Percentiles rank a stretch among this genome's conserved stretches.
Evolutionary conservation across 2,797 vertebrate genomes (phyloP).

Genomic region (Periparus ater): DNA sequence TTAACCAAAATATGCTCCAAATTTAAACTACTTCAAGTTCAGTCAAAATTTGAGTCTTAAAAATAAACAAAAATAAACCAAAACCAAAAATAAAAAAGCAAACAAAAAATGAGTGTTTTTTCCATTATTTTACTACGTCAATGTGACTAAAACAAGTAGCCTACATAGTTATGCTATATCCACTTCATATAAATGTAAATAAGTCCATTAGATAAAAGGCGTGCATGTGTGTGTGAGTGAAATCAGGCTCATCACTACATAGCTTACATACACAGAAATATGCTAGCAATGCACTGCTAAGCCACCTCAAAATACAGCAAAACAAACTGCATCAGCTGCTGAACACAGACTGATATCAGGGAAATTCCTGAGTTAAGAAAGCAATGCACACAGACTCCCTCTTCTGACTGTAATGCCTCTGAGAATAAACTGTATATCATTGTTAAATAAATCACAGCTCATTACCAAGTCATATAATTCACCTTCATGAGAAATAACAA

Average conservation of each 20-base stretch:
- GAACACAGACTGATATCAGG: background rate
- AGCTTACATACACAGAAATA: background rate
- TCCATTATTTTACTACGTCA: background rate
- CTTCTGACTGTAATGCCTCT: background rate
- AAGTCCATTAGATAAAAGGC: background rate
- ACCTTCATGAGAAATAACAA: background rate
- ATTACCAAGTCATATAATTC: background rate
- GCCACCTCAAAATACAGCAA: background rate
- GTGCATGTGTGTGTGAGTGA: background rate
- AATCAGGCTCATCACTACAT: background rate
- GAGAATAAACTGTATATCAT: background rate
- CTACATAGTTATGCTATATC: background rate
- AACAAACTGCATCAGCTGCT: background rate
- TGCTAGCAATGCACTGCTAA: background rate
- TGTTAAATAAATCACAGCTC: background rate
- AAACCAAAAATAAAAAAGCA: background rate
- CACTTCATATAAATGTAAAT: background rate
- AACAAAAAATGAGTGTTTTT: background rate
- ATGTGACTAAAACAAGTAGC: background rate
- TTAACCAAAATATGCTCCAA: background rate
- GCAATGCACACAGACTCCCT: background rate
- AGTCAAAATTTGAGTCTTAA: background rate
- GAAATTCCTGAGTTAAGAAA: constrained; percentile 1
- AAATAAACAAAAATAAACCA: background rate
- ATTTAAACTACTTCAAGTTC: background rate